Percentiles rank a stretch among this genome's conserved stretches.
Evolutionary conservation across 2,888 invertebrate genomes (phyloP).

Genomic region (Phortica okadai): DNA sequence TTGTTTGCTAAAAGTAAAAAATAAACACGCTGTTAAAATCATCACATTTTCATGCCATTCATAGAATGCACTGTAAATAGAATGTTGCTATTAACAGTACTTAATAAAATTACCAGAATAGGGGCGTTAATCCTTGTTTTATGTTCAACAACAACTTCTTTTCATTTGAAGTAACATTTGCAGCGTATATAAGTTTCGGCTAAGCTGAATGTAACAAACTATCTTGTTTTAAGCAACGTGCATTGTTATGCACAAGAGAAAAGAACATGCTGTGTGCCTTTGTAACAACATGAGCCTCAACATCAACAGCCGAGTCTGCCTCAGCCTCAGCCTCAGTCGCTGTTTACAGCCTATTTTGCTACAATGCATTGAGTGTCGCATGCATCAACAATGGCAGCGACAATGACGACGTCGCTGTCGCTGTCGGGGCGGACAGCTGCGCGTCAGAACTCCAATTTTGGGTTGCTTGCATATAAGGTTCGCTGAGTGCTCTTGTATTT

Average conservation of each 20-base stretch:
- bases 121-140: too few species aligned
- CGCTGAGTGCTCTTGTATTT: constrained; percentile 39
- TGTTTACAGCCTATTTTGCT: neutral
- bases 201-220: too few species aligned
- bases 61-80: too few species aligned
- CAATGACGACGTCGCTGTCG: neutral
- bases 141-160: too few species aligned
- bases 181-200: neutral
- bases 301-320: too few species aligned
- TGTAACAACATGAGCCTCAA: too few species aligned
- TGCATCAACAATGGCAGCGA: neutral
- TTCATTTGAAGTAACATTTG: neutral
- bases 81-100: too few species aligned
- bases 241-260: constrained; percentile 29
- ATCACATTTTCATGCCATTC: too few species aligned
- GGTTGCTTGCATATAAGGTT: constrained; percentile 40
- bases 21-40: too few species aligned
- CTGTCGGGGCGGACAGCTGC: neutral
- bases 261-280: constrained; percentile 8
- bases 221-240: neutral
- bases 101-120: too few species aligned
- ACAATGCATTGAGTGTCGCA: neutral
- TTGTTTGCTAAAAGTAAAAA: too few species aligned
- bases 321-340: neutral
- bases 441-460: neutral